Conservation (phyloP, 2,888 invertebrate genomes). For the Archips xylosteana region DNA sequence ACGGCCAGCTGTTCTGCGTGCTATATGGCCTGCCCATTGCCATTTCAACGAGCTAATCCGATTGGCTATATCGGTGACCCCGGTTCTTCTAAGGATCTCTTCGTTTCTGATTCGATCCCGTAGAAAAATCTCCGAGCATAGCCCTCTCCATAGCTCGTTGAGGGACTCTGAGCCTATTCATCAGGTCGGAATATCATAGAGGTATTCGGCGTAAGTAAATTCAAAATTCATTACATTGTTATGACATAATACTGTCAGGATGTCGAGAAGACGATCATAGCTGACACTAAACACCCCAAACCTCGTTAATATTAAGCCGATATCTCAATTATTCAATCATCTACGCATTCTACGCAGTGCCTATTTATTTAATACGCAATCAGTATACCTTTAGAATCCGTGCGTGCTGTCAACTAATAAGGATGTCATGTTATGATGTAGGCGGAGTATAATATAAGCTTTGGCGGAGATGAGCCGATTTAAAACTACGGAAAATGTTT, state of each 20-base stretch:
- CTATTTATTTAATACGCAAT: conserved; percentile 19
- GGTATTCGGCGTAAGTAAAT: neutral
- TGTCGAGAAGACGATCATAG: neutral
- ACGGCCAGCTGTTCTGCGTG: no score
- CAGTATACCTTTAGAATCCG: conserved; percentile 9
- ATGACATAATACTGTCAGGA: neutral
- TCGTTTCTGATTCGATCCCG: no score
- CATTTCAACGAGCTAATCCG: no score
- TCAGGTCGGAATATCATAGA: no score
- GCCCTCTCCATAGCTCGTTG: no score
- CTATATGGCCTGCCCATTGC: no score
- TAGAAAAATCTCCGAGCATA: no score
- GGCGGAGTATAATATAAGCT: conserved; percentile 16
- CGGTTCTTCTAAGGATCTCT: no score
- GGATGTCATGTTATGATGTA: conserved; percentile 34
- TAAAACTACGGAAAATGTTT: neutral
- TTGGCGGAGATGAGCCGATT: conserved; percentile 3
- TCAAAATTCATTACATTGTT: neutral
- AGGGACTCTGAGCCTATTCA: no score
- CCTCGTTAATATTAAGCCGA: conserved; percentile 5
- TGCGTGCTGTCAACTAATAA: conserved; percentile 25
- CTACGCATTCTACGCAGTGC: conserved; percentile 7
- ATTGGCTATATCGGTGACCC: no score
- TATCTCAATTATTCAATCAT: neutral
- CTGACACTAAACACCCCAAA: neutral